A percentile compares a stretch with the other conserved stretches of the same genome.
phyloP scores from a whole-genome alignment of 2,888 invertebrate species.

The Lumbricus terrestris region DNA sequence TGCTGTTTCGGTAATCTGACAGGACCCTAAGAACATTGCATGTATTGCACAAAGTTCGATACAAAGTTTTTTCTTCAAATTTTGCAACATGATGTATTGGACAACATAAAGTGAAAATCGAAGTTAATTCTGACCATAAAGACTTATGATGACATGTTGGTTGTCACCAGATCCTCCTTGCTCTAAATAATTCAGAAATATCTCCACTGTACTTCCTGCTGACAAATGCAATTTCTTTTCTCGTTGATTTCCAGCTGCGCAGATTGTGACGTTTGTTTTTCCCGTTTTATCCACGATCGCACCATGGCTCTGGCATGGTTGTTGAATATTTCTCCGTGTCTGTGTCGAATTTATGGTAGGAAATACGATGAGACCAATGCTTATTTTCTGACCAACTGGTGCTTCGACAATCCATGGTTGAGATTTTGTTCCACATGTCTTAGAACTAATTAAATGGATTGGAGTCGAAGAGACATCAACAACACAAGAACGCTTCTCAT shows the following conservation, averaged over 20 bases:
- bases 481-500: neutral
- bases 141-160: neutral
- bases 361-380: neutral
- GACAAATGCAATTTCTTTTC: neutral
- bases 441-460: neutral
- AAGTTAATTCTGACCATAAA: neutral
- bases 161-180: neutral
- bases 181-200: neutral
- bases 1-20: neutral
- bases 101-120: too few relatives aligned
- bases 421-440: neutral
- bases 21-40: neutral
- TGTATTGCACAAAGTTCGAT: neutral
- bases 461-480: neutral
- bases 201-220: neutral
- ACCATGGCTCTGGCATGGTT: neutral
- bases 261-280: neutral
- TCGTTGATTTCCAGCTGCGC: neutral
- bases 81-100: too few relatives aligned
- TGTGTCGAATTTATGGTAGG: neutral
- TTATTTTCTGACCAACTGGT: conserved; percentile 12
- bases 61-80: neutral
- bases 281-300: neutral
- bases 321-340: neutral
- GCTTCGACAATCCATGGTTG: conserved; percentile 19